Conservation (phyloP, 2,888 invertebrate species). For the Ligdia adustata region DNA sequence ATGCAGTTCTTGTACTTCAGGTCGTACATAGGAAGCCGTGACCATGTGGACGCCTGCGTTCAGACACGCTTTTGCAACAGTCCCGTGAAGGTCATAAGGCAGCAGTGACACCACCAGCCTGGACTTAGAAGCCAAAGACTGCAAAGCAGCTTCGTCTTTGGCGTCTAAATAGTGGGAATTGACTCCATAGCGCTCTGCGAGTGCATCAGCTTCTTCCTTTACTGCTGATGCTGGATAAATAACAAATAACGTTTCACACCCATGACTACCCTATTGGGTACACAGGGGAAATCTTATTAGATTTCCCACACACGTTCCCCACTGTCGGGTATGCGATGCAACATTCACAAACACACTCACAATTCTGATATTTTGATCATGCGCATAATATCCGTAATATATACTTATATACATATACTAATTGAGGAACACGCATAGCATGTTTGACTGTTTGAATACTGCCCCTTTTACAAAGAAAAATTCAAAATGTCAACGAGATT, state of each 20-base stretch:
- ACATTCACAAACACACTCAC: no score
- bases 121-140: slow-evolving; percentile 88
- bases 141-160: slow-evolving; percentile 87
- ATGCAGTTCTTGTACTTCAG: slow-evolving; percentile 91
- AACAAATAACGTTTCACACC: no score
- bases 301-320: no score
- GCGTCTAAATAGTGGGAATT: slow-evolving; percentile 93
- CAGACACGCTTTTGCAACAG: slow-evolving; percentile 94
- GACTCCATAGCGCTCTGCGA: slow-evolving; percentile 91
- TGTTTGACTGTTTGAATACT: no score
- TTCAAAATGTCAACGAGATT: no score
- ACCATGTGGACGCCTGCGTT: slow-evolving; percentile 95
- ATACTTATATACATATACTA: no score
- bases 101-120: slow-evolving; percentile 94
- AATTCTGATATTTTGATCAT: no score
- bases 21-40: slow-evolving; percentile 97
- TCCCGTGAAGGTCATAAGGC: slow-evolving; percentile 95
- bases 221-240: slow-evolving; percentile 89
- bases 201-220: slow-evolving; percentile 93
- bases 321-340: no score
- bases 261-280: no score
- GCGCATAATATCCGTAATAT: no score
- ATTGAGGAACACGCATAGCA: slow-evolving; percentile 11
- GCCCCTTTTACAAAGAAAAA: no score
- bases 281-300: no score